Percentiles rank a stretch among this genome's conserved stretches.
Conservation (phyloP, 1,140 invertebrate species). For the Drosophila pallidifrons region DNA sequence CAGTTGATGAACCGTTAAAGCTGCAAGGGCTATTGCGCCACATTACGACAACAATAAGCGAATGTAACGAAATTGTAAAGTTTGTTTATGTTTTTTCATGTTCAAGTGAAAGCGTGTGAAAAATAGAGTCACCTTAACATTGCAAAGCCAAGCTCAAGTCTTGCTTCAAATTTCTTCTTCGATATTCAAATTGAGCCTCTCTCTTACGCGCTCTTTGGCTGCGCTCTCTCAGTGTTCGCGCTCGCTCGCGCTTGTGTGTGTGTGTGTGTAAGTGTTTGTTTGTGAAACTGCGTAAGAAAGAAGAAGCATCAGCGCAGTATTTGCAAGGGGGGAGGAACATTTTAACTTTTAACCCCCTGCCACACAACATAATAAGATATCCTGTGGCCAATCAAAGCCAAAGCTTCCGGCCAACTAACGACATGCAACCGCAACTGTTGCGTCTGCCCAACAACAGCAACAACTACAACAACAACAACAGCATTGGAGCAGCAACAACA, state of each 20-base stretch:
- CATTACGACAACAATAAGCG: constrained; percentile 8
- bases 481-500: not conserved
- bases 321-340: not conserved
- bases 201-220: constrained; percentile 8
- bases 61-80: constrained; percentile 22
- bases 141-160: constrained; percentile 35
- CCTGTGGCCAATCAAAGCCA: constrained; percentile 50
- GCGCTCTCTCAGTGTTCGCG: not conserved
- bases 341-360: constrained; percentile 13
- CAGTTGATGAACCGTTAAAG: constrained; percentile 23
- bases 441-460: constrained; percentile 25
- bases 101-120: constrained; percentile 80
- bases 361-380: constrained; percentile 4
- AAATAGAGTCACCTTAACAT: constrained; percentile 54
- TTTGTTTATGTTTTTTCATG: constrained; percentile 53
- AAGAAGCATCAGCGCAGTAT: not conserved
- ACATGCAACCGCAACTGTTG: constrained; percentile 70
- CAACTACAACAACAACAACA: constrained; percentile 11
- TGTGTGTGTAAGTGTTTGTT: constrained; percentile 6
- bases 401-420: constrained; percentile 55
- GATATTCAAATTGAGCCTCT: constrained; percentile 24
- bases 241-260: not conserved
- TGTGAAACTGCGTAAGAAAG: constrained; percentile 10
- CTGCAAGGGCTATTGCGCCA: not conserved
- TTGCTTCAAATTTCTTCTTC: constrained; percentile 29